Evolutionary conservation across 2,888 invertebrate species (phyloP), one percentile per base, ranked within the genome.

Genomic region (Stomorhina lunata): DNA sequence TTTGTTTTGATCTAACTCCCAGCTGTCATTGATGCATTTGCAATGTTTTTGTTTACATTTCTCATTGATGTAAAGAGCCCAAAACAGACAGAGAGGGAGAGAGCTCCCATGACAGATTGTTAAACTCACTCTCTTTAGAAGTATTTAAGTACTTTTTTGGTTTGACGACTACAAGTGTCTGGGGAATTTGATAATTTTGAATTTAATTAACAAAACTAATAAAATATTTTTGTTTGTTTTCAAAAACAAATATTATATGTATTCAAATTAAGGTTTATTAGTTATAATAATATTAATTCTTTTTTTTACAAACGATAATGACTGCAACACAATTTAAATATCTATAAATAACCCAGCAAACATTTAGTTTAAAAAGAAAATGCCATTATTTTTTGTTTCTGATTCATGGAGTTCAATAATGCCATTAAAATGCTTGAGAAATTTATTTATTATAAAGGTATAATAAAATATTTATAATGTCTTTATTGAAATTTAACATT

Each of bases 221-320:
- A 15, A 0, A 3, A 2, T 53, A 6, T 53, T 25, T n/a, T 6
- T 53, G n/a, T 12, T 32, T 65, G 29, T 2, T 48, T 50, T 17
- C 22, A 37, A 25, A 50, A 32, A 32, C n/a, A n/a, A n/a, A n/a
- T n/a, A n/a, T n/a, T n/a, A n/a, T n/a, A 15, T 9, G 32, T 34
- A 15, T 65, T 48, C 34, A 34, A 65, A 65, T 32, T 48, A n/a
- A 32, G 43, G 43, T 22, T 48, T 48, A 48, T 48, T 48, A 10
- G 2, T 22, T 48, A 22, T 48, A 22, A 22, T 17, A 43, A 17
- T 43, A 0, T 5, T 45, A 3, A 45, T 22, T 10, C 20, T 22
- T 10, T 7, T 48, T 2, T 22, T 22, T 48, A 43, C 7, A 43
- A 43, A 17, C 6, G 17, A 17, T 40, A 40, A n/a, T n/a, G n/a